phyloP scores from a whole-genome alignment of 2,797 vertebrate species.

The Hydrophis major region DNA sequence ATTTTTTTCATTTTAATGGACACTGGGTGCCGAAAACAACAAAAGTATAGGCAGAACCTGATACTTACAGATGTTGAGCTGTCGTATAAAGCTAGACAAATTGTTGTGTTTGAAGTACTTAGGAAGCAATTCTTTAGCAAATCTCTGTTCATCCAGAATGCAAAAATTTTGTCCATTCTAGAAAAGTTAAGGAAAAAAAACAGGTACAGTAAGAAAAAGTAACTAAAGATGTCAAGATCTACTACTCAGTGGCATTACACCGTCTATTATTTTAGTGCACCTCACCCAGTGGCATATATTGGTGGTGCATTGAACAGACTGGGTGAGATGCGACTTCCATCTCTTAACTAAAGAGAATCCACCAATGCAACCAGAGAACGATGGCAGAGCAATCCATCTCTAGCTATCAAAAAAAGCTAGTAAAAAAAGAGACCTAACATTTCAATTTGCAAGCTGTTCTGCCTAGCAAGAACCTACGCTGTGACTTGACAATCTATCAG shows the following conservation, averaged over 20 bases:
- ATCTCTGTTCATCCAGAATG: conserved; percentile 69
- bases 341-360: neutral
- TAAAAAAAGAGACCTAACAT: neutral
- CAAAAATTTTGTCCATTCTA: conserved; percentile 72
- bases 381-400: neutral
- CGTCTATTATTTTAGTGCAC: neutral
- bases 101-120: conserved; percentile 78
- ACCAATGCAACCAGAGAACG: neutral
- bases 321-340: neutral
- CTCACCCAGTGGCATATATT: neutral
- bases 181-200: neutral
- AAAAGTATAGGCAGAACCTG: neutral
- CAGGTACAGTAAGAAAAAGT: neutral
- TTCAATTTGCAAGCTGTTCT: neutral
- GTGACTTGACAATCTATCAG: neutral
- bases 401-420: neutral
- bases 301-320: neutral
- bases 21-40: neutral
- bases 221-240: neutral
- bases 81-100: conserved; percentile 72
- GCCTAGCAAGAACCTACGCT: neutral
- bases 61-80: conserved; percentile 75
- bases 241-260: neutral
- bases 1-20: neutral
- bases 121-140: conserved; percentile 72